These are phyloP conservation scores for Botrylloides violaceus DNA, from an alignment of 23 tunicate genomes.

Conservation along the genomic window DNA sequence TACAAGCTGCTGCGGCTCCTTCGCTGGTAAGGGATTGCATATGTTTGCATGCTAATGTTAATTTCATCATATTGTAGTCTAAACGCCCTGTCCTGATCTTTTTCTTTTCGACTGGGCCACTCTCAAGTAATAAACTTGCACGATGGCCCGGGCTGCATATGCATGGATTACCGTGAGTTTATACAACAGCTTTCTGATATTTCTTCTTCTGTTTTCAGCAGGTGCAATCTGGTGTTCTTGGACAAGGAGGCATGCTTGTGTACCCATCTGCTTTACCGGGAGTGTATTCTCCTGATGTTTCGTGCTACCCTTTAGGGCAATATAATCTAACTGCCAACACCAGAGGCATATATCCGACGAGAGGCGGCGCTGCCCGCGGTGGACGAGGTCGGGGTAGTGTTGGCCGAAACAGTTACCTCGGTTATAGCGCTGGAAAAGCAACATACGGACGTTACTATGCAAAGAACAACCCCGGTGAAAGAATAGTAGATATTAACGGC, in stretches of 20 bases:
- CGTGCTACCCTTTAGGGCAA: constrained; percentile 67
- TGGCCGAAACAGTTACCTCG: constrained; percentile 83
- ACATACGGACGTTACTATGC: constrained; percentile 98
- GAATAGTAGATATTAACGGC: constrained; percentile 36
- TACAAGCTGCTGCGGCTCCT: constrained; percentile 10
- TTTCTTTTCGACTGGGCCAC: too few relatives aligned
- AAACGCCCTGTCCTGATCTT: too few relatives aligned
- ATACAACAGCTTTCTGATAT: not conserved
- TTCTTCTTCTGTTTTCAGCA: not conserved
- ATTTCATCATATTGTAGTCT: too few relatives aligned
- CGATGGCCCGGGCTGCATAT: too few relatives aligned
- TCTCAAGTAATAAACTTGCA: too few relatives aligned
- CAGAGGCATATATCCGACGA: constrained; percentile 46
- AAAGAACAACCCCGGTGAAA: constrained; percentile 79
- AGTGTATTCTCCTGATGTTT: constrained; percentile 36
- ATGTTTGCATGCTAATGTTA: too few relatives aligned
- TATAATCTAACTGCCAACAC: constrained; percentile 57
- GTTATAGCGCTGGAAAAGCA: constrained; percentile 99
- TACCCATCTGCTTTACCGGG: constrained; percentile 61
- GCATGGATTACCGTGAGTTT: too few relatives aligned
- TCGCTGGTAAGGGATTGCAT: constrained; percentile 35
- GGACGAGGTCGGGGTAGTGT: constrained; percentile 54
- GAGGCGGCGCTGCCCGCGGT: constrained; percentile 47
- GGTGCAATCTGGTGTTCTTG: constrained; percentile 36
- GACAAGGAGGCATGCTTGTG: constrained; percentile 72